These are phyloP conservation scores for Clarias platycephalus DNA, from an alignment of 2,797 vertebrate species.

Conservation along the genomic window DNA sequence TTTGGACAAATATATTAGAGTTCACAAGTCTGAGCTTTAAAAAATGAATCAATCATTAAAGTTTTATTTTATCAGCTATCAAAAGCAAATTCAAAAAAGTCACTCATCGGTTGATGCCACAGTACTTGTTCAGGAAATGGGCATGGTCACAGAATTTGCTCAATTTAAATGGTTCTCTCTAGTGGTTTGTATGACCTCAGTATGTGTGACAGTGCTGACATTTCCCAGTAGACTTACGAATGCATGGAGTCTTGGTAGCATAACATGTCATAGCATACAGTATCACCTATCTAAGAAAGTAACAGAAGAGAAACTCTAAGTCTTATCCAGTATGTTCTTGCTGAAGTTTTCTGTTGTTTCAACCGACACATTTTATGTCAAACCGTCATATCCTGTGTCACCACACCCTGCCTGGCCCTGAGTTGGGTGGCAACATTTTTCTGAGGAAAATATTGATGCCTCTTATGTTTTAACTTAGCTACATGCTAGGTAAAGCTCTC, in stretches of 20 bases:
- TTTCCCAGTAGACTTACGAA: background rate
- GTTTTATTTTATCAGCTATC: background rate
- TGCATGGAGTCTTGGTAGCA: background rate
- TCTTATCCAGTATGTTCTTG: no score
- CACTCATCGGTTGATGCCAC: background rate
- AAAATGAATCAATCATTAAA: no score
- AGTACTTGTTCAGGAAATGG: background rate
- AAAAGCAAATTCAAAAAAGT: background rate
- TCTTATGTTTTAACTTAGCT: background rate
- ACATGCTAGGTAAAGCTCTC: background rate
- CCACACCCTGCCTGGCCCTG: no score
- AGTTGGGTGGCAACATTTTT: no score
- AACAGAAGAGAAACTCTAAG: no score
- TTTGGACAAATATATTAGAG: background rate
- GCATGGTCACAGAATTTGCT: background rate
- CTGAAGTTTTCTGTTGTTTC: no score
- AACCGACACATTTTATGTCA: no score
- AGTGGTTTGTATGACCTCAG: background rate
- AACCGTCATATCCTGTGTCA: no score
- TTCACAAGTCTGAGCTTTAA: background rate
- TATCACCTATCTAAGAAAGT: no score
- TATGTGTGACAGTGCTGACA: background rate
- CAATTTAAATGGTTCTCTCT: background rate
- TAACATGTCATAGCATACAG: no score
- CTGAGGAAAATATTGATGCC: background rate